Conservation (phyloP, 2,797 vertebrate genomes). For the Schizopygopsis malacanthus region DNA sequence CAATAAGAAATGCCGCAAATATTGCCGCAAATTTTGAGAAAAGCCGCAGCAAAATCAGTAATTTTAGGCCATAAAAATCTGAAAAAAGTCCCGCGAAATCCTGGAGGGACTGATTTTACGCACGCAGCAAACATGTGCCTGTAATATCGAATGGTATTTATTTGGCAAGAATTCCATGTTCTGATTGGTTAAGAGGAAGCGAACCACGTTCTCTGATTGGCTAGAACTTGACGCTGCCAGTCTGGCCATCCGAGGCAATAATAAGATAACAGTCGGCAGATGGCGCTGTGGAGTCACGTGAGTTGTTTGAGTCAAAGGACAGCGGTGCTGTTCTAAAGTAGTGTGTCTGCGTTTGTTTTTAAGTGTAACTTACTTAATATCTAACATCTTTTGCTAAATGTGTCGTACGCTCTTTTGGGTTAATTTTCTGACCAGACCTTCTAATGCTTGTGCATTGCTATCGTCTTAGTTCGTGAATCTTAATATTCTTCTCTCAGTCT, state of each 20-base stretch:
- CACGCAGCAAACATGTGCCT: background rate
- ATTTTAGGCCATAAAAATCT: too few relatives aligned
- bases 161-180: background rate
- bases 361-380: slow-evolving; percentile 34
- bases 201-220: slow-evolving; percentile 7
- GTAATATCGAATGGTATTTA: background rate
- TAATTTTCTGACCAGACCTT: background rate
- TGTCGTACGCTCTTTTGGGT: background rate
- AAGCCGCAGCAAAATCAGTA: too few relatives aligned
- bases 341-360: slow-evolving; percentile 17
- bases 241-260: background rate
- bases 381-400: background rate
- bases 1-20: too few relatives aligned
- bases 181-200: slow-evolving; percentile 3
- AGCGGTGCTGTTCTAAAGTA: slow-evolving; percentile 14
- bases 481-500: background rate
- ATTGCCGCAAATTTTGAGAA: too few relatives aligned
- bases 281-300: slow-evolving; percentile 32
- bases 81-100: too few relatives aligned
- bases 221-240: background rate
- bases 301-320: slow-evolving; percentile 9
- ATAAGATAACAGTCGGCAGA: background rate
- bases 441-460: background rate
- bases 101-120: too few relatives aligned
- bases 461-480: background rate